phyloP scores from a whole-genome alignment of 2,888 invertebrate genomes.

The Megastigmus dorsalis region DNA sequence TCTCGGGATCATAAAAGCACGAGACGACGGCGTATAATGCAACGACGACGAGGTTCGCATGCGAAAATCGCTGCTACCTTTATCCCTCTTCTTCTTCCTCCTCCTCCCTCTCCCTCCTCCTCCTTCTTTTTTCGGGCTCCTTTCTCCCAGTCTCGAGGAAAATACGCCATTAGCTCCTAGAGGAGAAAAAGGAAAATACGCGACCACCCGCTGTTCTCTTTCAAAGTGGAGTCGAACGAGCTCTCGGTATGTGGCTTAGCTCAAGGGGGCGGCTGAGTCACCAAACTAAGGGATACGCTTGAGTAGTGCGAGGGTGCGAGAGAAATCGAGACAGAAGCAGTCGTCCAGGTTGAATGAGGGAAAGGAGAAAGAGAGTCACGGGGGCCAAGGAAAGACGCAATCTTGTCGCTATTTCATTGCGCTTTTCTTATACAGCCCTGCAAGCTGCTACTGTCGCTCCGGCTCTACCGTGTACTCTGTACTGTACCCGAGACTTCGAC shows the following conservation, averaged over 20 bases:
- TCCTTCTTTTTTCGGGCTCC: too few relatives aligned
- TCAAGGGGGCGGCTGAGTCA: constrained; percentile 25
- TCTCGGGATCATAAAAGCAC: constrained; percentile 1
- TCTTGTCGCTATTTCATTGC: constrained; percentile 26
- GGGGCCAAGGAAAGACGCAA: constrained; percentile 1
- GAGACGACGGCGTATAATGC: neutral
- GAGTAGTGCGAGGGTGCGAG: too few relatives aligned
- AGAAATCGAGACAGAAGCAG: neutral
- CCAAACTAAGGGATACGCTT: neutral
- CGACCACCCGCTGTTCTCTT: too few relatives aligned
- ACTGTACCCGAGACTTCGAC: neutral
- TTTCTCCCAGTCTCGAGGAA: neutral
- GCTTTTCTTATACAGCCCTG: neutral
- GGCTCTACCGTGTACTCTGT: neutral
- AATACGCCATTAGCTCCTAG: constrained; percentile 25
- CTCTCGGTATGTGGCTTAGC: neutral
- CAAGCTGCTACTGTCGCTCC: neutral
- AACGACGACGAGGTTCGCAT: neutral
- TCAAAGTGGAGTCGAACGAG: neutral
- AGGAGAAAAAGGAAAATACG: constrained; percentile 13
- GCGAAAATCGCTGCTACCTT: constrained; percentile 16
- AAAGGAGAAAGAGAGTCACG: neutral
- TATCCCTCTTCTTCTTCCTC: neutral
- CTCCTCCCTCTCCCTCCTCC: neutral
- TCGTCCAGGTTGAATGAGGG: neutral